Percentiles rank a stretch among this genome's conserved stretches.
phyloP scores from a whole-genome alignment of 2,113 vertebrate genomes.

The Cyphomyrus discorhynchus region DNA sequence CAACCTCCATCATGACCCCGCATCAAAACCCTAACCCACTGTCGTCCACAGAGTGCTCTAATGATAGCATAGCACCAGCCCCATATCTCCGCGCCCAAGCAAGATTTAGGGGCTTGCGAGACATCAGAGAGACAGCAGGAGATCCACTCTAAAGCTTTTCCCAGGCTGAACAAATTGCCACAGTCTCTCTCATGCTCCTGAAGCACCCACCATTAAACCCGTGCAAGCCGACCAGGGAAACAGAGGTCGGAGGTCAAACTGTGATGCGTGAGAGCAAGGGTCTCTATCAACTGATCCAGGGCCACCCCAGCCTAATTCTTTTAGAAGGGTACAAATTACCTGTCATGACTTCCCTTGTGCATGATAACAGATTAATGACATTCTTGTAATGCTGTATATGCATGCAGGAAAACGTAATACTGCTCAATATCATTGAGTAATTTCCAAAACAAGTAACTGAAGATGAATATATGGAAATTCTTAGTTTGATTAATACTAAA shows the following conservation, averaged over 20 bases:
- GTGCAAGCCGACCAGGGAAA: slow-evolving; percentile 47
- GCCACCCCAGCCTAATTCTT: not conserved
- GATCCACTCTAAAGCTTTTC: slow-evolving; percentile 60
- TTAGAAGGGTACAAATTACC: not conserved
- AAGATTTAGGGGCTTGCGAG: slow-evolving; percentile 41
- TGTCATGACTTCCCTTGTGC: not conserved
- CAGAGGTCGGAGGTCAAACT: not conserved
- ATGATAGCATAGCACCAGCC: not conserved
- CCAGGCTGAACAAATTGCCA: slow-evolving; percentile 60
- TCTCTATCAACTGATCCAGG: not conserved
- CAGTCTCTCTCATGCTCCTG: slow-evolving; percentile 46
- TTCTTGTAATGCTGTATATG: not conserved
- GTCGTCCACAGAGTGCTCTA: slow-evolving; percentile 27
- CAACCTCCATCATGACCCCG: not conserved
- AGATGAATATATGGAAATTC: not conserved
- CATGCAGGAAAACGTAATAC: not conserved
- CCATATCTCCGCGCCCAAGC: not conserved
- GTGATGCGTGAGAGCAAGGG: not conserved
- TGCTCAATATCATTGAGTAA: not conserved
- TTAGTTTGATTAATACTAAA: not conserved
- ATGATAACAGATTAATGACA: not conserved
- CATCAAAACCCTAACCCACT: slow-evolving; percentile 35
- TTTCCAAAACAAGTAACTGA: not conserved
- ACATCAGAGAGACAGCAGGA: slow-evolving; percentile 57
- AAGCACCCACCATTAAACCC: slow-evolving; percentile 8